These are phyloP conservation scores for Drosophila anomalata DNA, from an alignment of 2,888 invertebrate genomes.

Conservation along the genomic window DNA sequence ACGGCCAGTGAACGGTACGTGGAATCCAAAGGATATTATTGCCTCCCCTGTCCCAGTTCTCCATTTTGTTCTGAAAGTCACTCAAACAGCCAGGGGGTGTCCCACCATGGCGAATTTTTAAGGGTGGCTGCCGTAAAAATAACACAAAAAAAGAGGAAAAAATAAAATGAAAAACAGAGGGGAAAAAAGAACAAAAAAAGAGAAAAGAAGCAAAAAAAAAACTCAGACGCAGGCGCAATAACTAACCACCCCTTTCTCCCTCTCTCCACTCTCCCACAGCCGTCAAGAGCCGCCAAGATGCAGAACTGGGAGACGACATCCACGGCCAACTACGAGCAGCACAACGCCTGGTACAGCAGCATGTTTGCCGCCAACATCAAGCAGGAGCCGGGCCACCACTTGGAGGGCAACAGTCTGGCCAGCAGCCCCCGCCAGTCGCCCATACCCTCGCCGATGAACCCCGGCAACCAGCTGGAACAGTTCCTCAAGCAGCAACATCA, in stretches of 20 bases:
- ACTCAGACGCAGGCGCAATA: conserved; percentile 78
- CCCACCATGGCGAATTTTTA: conserved; percentile 49
- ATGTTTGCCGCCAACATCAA: conserved; percentile 82
- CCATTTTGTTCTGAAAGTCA: conserved; percentile 59
- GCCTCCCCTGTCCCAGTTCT: conserved; percentile 8
- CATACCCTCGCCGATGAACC: conserved; percentile 46
- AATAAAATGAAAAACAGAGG: conserved; percentile 39
- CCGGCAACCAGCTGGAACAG: conserved; percentile 77
- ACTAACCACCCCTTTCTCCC: conserved; percentile 26
- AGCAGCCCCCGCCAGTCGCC: conserved; percentile 67
- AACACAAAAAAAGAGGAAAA: conserved; percentile 43
- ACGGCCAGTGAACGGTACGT: conserved; percentile 45
- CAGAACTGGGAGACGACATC: conserved; percentile 83
- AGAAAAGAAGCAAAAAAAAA: conserved; percentile 55
- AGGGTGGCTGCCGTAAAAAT: conserved; percentile 67
- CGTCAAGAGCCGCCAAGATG: conserved; percentile 70
- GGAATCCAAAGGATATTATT: conserved; percentile 13
- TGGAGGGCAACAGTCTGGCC: conserved; percentile 60
- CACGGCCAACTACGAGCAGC: conserved; percentile 81
- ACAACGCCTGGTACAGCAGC: conserved; percentile 82
- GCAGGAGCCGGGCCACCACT: conserved; percentile 76
- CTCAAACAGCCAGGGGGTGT: conserved; percentile 52
- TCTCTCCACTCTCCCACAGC: conserved; percentile 46
- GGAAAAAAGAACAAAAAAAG: conserved; percentile 31
- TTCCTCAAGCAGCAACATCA: conserved; percentile 80